Percentiles rank a stretch among this genome's conserved stretches.
These are phyloP conservation scores for Malachius bipustulatus DNA, from an alignment of 2,888 invertebrate species.

Conservation along the genomic window DNA sequence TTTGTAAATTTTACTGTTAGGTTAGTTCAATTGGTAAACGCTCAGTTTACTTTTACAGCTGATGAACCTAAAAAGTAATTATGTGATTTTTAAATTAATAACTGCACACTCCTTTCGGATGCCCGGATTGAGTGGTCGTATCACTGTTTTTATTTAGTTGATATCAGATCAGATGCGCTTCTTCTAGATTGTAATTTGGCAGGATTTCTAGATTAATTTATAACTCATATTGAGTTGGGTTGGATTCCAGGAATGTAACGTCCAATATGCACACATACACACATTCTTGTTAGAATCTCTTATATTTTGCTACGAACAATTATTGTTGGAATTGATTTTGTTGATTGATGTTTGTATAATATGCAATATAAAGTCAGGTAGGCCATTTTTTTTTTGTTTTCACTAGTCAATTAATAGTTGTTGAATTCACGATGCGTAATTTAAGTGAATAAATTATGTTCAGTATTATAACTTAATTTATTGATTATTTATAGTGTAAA, in stretches of 20 bases:
- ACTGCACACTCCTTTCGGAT: conserved; percentile 17
- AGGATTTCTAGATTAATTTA: conserved; percentile 15
- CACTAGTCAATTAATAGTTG: no score
- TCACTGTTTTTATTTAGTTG: conserved; percentile 20
- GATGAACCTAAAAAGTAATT: conserved; percentile 1
- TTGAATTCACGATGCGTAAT: no score
- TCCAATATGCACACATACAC: background rate
- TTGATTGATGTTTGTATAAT: no score
- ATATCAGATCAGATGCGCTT: conserved; percentile 20
- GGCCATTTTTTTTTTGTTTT: no score
- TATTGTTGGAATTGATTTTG: background rate
- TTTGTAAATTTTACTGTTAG: conserved; percentile 15
- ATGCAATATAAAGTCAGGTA: no score
- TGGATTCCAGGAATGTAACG: conserved; percentile 2
- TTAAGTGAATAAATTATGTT: background rate
- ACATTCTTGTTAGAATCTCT: background rate
- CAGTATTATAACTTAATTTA: conserved; percentile 8
- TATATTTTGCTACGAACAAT: background rate
- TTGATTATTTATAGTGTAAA: background rate
- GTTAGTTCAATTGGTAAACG: conserved; percentile 16
- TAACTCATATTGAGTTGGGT: conserved; percentile 27
- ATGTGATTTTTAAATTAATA: conserved; percentile 24
- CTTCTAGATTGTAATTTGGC: conserved; percentile 19
- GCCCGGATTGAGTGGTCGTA: conserved; percentile 17
- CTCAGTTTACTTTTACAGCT: conserved; percentile 8